A percentile compares a stretch with the other conserved stretches of the same genome.
phyloP scores from a whole-genome alignment of 2,113 vertebrate genomes.

The Carassius carassius region DNA sequence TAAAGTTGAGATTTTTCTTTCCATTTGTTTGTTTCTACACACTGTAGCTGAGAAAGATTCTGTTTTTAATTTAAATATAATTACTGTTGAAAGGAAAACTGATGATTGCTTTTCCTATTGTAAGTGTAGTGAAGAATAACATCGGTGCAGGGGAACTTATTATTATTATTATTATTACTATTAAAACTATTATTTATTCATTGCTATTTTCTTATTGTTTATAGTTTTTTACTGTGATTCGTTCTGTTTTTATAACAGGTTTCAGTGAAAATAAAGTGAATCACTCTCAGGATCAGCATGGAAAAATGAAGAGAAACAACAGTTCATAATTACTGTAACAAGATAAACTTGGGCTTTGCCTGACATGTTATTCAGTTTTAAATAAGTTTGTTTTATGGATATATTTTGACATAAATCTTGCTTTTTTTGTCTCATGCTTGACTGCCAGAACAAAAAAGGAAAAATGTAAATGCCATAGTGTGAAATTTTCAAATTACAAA shows the following conservation, averaged over 20 bases:
- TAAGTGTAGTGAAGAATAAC: not conserved
- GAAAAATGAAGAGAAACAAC: not conserved
- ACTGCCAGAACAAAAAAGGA: not conserved
- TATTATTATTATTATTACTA: not conserved
- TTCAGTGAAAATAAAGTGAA: not conserved
- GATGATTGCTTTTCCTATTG: not conserved
- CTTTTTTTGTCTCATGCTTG: not conserved
- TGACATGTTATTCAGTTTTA: not conserved
- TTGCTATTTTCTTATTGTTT: not conserved
- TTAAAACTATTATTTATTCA: not conserved
- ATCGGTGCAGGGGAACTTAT: too few species aligned
- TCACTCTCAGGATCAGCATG: not conserved
- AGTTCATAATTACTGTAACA: not conserved
- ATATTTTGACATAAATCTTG: not conserved
- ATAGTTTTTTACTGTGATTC: not conserved
- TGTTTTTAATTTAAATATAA: not conserved
- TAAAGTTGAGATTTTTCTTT: too few species aligned
- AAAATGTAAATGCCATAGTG: not conserved
- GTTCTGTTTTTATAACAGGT: not conserved
- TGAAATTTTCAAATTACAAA: not conserved
- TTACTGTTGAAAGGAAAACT: not conserved
- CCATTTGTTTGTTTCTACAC: too few species aligned
- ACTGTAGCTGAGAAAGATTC: too few species aligned
- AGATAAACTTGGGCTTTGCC: not conserved
- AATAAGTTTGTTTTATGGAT: not conserved